Evolutionary conservation across 2,888 invertebrate species (phyloP).

Genomic region (Ecliptopera silaceata): DNA sequence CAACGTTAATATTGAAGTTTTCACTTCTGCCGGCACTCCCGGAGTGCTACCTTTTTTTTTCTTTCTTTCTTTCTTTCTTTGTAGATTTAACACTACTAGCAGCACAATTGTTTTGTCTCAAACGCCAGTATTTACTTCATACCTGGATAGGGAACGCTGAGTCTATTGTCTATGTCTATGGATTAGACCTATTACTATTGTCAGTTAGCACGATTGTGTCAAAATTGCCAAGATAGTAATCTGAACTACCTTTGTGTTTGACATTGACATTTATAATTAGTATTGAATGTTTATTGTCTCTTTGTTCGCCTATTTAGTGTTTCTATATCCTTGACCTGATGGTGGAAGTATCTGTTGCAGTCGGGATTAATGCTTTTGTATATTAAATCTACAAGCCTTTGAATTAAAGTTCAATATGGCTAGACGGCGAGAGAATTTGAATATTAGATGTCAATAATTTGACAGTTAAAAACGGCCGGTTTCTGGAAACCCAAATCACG

Average conservation of each 20-base stretch:
- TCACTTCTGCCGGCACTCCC: too few relatives aligned
- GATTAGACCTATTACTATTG: slow-evolving; percentile 47
- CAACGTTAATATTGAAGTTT: too few relatives aligned
- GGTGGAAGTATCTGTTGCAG: slow-evolving; percentile 33
- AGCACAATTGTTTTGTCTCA: too few relatives aligned
- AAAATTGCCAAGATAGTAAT: slow-evolving; percentile 56
- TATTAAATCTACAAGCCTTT: background rate
- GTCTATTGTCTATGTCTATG: too few relatives aligned
- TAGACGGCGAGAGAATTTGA: background rate
- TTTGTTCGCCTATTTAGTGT: slow-evolving; percentile 53
- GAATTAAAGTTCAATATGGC: background rate
- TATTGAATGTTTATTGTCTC: slow-evolving; percentile 56
- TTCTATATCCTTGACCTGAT: slow-evolving; percentile 58
- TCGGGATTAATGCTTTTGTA: background rate
- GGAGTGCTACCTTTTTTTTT: too few relatives aligned
- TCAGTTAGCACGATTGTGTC: slow-evolving; percentile 56
- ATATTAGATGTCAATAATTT: too few relatives aligned
- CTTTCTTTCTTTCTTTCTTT: too few relatives aligned
- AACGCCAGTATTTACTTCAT: too few relatives aligned
- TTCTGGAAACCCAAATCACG: too few relatives aligned
- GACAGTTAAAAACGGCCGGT: too few relatives aligned
- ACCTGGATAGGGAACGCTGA: too few relatives aligned
- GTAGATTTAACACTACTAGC: too few relatives aligned
- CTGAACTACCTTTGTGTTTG: slow-evolving; percentile 39
- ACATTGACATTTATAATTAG: slow-evolving; percentile 61